phyloP scores from a whole-genome alignment of 2,888 invertebrate species.

The Rhorus exstirpatorius region DNA sequence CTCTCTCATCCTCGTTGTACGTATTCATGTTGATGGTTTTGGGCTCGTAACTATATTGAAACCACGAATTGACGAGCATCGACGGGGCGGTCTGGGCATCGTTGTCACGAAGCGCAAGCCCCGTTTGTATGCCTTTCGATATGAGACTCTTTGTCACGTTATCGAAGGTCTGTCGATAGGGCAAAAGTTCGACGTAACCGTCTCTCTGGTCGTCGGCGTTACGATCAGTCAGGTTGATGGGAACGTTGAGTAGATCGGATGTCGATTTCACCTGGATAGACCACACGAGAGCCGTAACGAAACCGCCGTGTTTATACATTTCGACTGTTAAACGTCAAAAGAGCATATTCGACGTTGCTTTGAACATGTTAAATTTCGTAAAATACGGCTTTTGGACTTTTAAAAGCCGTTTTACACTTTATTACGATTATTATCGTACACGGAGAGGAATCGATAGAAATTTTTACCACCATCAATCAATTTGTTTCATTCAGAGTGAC shows the following conservation, averaged over 20 bases:
- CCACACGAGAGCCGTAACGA: constrained; percentile 12
- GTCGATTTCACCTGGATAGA: constrained; percentile 74
- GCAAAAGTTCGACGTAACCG: constrained; percentile 90
- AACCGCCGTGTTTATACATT: neutral
- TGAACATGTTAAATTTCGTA: constrained; percentile 9
- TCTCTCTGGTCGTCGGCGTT: constrained; percentile 88
- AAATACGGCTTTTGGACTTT: neutral
- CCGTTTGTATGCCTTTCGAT: constrained; percentile 88
- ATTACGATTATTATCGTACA: too few species aligned
- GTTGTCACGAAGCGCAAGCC: constrained; percentile 86
- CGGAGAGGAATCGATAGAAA: too few species aligned
- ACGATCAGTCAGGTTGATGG: constrained; percentile 87
- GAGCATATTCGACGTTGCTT: constrained; percentile 20
- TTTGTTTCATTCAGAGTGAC: too few species aligned
- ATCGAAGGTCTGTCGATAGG: constrained; percentile 87
- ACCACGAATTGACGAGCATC: constrained; percentile 90
- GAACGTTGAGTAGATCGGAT: constrained; percentile 77
- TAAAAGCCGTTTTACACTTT: neutral
- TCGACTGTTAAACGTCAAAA: neutral
- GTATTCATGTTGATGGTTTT: constrained; percentile 71
- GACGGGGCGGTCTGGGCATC: constrained; percentile 90
- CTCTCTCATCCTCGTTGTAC: constrained; percentile 79
- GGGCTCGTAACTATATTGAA: constrained; percentile 88
- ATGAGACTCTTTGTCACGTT: constrained; percentile 88
- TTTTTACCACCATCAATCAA: too few species aligned